Evolutionary conservation across 2,113 vertebrate species (phyloP), one percentile per base, ranked within the genome.

Genomic region (Caranx ignobilis): DNA sequence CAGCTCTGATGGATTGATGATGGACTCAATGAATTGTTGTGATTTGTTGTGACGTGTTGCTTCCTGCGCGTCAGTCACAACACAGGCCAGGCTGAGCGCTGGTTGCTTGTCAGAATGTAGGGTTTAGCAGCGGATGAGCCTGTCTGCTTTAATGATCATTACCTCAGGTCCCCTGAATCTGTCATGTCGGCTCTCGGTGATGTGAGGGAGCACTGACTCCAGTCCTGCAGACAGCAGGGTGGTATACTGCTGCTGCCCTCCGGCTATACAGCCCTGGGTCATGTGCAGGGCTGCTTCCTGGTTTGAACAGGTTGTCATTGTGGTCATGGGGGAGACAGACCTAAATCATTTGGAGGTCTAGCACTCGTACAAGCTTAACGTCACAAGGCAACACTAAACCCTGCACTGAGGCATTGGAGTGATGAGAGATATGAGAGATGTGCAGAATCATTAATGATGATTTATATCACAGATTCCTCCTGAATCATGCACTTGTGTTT

Each of bases 1-100:
- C 26, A 34, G 11, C 60, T 78, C 60, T 34, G 74, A 37, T 45
- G 31, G 37, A 61, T 45, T 47, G 55, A 75, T 41, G 4, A 11
- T 2, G 15, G 55, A 15, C 55, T 78, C 71, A 88, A 65, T 87
- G 71, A 91, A 83, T 73, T 81, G 63, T 71, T 83, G 71, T 73
- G 71, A 91, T 85, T 73, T 81, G 63, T 71, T 83, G 71, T 73
- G 68, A 86, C 57, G 13, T 21, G 3, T 45, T 1, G 34, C 37
- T 70, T 64, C 62, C 80, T 55, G 35, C 37, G 3, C 2, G 75
- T 21, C 70, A 48, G 47, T 79, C 81, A 60, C 66, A 43, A 12
- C 8, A 3, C 18, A 11, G 48, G 6, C 9, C 21, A 3, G 15
- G 37, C 21, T 54, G 66, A 69, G 39, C 16, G 2, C 26, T 5